Evolutionary conservation across 2,888 invertebrate genomes (phyloP).

Genomic region (Perithous albicinctus): DNA sequence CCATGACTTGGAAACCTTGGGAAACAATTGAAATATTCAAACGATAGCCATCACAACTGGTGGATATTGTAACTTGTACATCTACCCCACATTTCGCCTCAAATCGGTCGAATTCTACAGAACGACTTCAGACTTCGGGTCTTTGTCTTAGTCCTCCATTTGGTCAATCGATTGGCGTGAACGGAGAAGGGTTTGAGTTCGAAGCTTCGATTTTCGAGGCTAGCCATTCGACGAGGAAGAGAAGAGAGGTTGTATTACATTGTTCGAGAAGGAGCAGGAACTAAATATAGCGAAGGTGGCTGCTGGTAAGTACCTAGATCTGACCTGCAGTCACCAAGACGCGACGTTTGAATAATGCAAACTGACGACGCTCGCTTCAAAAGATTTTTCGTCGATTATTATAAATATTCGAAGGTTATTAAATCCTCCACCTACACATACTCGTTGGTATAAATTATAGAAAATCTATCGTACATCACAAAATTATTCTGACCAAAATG

Average conservation of each 20-base stretch:
- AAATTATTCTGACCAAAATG: too few relatives aligned
- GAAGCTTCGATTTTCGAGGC: slow-evolving; percentile 56
- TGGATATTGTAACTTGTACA: too few relatives aligned
- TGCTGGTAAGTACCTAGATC: slow-evolving; percentile 1
- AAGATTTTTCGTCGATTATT: too few relatives aligned
- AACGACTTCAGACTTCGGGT: not conserved
- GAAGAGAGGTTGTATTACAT: slow-evolving; percentile 46
- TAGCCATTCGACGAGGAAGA: slow-evolving; percentile 54
- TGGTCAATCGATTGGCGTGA: slow-evolving; percentile 31
- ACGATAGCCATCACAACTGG: too few relatives aligned
- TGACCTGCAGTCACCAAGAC: slow-evolving; percentile 47
- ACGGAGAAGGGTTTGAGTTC: slow-evolving; percentile 25
- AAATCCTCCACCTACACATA: too few relatives aligned
- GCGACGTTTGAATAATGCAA: slow-evolving; percentile 82
- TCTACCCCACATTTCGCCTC: not conserved
- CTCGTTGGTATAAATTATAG: too few relatives aligned
- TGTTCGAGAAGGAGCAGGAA: slow-evolving; percentile 68
- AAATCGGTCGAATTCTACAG: not conserved
- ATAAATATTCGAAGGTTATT: too few relatives aligned
- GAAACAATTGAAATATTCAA: too few relatives aligned
- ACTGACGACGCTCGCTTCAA: slow-evolving; percentile 80
- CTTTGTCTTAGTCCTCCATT: slow-evolving; percentile 46
- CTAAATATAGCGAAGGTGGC: slow-evolving; percentile 2
- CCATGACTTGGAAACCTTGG: too few relatives aligned
- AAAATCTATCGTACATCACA: too few relatives aligned